A percentile compares a stretch with the other conserved stretches of the same genome.
These are phyloP conservation scores for Buteo buteo DNA, from an alignment of 2,113 vertebrate species.

Conservation along the genomic window DNA sequence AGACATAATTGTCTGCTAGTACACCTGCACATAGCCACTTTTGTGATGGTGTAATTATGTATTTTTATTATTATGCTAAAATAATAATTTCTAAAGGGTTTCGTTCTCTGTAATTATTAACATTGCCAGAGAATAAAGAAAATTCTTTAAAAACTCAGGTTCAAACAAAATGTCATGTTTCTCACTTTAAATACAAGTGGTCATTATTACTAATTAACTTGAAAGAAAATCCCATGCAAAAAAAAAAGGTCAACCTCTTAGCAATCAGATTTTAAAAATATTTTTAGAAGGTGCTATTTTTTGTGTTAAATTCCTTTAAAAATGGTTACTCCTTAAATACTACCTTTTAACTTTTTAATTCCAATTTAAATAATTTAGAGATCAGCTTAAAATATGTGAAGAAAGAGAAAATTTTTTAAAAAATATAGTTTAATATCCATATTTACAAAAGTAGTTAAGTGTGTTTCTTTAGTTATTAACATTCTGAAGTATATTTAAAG, in stretches of 20 bases:
- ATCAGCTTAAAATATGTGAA: not conserved
- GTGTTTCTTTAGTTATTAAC: not conserved
- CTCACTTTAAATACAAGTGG: not conserved
- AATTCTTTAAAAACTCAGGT: not conserved
- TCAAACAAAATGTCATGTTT: not conserved
- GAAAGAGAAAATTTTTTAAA: not conserved
- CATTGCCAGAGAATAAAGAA: not conserved
- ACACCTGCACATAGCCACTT: not conserved
- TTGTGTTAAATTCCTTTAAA: not conserved
- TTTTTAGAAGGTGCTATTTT: not conserved
- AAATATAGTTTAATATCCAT: not conserved
- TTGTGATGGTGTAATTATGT: not conserved
- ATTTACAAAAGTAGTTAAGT: not conserved
- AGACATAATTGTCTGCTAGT: not conserved
- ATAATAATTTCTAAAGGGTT: not conserved
- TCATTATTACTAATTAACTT: not conserved
- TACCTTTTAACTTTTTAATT: not conserved
- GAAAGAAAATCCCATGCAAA: not conserved
- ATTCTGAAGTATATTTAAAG: not conserved
- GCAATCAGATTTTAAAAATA: not conserved
- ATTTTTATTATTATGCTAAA: not conserved
- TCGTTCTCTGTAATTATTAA: not conserved
- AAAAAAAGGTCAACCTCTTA: not conserved
- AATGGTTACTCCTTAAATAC: not conserved
- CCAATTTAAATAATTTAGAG: not conserved